Evolutionary conservation across 2,888 invertebrate genomes (phyloP), one percentile per base, ranked within the genome.

Genomic region (Pristionchus maxplancki): DNA sequence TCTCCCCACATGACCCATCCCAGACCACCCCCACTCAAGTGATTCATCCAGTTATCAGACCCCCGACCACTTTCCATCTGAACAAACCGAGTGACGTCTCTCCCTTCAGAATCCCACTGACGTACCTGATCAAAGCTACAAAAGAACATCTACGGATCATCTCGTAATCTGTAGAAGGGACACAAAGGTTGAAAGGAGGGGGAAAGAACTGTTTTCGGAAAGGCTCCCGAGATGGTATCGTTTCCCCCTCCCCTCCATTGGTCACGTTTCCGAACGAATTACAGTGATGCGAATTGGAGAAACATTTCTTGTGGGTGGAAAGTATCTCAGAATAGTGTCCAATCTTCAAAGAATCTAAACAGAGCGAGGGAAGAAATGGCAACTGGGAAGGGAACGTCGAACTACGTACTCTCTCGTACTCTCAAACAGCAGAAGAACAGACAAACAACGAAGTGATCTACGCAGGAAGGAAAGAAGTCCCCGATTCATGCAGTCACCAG

Each of bases 41-140:
- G 67, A 71, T 71, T 71, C 67, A 71, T 37, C 74, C 24, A 34
- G 67, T 67, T 67, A 67, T 67, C 34, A 67, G 13, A 31, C 74
- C 31, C 37, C 28, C 4, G n/a, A 20, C 31, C 58, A 24, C 58
- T 58, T 24, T 58, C 58, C 58, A 31, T 67, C 40, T 74, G 74
- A 24, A 24, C 74, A 40, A 74, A 74, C 64, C 6, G 13, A 28
- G 64, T 34, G 31, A 11, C 13, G 28, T 34, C 58, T 58, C 4
- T 17, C 24, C 20, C 58, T 24, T 17, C 58, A 5, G 5, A 5
- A 15, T 67, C 34, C 64, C 31, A 15, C 11, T 34, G 28, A 67
- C 64, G 64, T 67, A 31, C 15, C 31, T 15, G 64, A 67, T 67
- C 31, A 34, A 34, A 67, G 15, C 34, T 67, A 31, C 31, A 31